phyloP scores from a whole-genome alignment of 2,888 invertebrate genomes.

The Microchrysa polita region DNA sequence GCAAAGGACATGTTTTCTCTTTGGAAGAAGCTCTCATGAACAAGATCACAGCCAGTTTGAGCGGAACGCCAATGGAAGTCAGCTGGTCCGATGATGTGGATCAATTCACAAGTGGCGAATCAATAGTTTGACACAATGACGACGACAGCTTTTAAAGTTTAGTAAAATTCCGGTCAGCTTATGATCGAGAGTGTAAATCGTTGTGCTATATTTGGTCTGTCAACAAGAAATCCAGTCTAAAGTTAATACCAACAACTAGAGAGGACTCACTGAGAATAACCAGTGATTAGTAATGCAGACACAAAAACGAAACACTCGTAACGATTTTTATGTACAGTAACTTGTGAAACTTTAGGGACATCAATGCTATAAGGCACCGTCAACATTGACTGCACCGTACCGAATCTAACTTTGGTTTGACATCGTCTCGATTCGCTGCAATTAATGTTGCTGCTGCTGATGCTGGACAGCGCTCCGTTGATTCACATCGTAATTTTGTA shows the following conservation, averaged over 20 bases:
- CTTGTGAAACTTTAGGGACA: slow-evolving; percentile 31
- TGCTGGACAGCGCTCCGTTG: slow-evolving; percentile 8
- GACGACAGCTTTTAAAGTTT: slow-evolving; percentile 63
- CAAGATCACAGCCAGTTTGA: slow-evolving; percentile 60
- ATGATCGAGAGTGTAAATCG: not conserved
- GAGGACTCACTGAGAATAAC: not conserved
- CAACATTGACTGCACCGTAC: slow-evolving; percentile 14
- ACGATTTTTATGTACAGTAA: slow-evolving; percentile 29
- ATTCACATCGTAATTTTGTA: slow-evolving; percentile 39
- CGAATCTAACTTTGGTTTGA: not conserved
- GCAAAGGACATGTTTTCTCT: slow-evolving; percentile 54
- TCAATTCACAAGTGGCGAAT: slow-evolving; percentile 56
- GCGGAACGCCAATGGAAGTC: slow-evolving; percentile 65
- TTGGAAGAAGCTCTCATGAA: slow-evolving; percentile 61
- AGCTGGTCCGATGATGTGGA: slow-evolving; percentile 65
- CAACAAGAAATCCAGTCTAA: not conserved
- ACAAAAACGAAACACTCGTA: too few relatives aligned
- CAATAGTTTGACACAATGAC: slow-evolving; percentile 60
- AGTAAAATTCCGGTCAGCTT: slow-evolving; percentile 10
- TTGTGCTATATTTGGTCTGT: slow-evolving; percentile 30
- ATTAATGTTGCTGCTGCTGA: slow-evolving; percentile 24
- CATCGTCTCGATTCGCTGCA: slow-evolving; percentile 19
- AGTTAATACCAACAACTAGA: not conserved
- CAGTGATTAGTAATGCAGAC: slow-evolving; percentile 17
- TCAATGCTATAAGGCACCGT: not conserved